Conservation (phyloP, 2,797 vertebrate species). For the Tragelaphus oryx region DNA sequence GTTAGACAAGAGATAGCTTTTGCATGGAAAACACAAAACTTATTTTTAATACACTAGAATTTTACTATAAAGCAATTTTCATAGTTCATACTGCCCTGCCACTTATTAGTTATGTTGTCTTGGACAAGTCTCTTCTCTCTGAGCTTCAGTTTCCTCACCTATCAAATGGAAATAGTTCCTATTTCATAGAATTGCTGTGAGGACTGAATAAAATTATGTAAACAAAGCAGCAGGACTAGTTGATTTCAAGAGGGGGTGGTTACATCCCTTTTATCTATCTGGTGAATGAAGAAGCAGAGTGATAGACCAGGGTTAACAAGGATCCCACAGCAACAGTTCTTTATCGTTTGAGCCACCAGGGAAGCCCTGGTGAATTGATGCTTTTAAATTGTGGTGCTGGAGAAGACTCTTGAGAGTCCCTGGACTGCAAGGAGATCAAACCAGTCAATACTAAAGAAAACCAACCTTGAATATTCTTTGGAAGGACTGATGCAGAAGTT, state of each 20-base stretch:
- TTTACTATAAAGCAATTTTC: not conserved
- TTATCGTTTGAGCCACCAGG: not conserved
- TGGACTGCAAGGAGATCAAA: not conserved
- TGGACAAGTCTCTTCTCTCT: not conserved
- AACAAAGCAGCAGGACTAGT: not conserved
- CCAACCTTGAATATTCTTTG: not conserved
- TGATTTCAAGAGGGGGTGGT: not conserved
- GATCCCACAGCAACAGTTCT: not conserved
- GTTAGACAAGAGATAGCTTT: conserved; percentile 12
- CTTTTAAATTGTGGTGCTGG: not conserved
- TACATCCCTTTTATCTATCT: not conserved
- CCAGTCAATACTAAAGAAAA: not conserved
- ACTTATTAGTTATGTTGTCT: not conserved
- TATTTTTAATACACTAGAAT: not conserved
- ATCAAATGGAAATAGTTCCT: not conserved
- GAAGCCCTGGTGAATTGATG: not conserved
- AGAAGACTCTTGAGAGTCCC: not conserved
- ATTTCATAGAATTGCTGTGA: not conserved
- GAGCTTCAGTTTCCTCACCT: not conserved
- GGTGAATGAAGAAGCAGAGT: not conserved
- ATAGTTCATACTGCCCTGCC: not conserved
- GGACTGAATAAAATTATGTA: not conserved
- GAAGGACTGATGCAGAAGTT: not conserved
- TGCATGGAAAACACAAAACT: not conserved
- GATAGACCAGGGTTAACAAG: not conserved